Conservation (phyloP, 1,140 invertebrate species). For the Agrilus planipennis region DNA sequence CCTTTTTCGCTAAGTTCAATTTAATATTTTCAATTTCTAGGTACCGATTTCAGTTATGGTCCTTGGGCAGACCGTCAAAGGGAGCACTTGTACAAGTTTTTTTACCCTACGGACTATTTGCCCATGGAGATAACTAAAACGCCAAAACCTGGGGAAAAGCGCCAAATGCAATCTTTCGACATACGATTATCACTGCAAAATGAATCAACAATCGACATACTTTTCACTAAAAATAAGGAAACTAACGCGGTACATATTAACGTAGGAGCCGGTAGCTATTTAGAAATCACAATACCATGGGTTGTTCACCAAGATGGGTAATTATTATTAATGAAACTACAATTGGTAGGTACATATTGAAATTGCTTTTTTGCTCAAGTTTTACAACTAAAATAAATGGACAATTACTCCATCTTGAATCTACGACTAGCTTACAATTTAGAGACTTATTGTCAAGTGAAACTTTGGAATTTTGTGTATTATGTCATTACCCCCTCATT, state of each 20-base stretch:
- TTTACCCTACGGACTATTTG: conserved; percentile 85
- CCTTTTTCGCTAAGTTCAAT: too few species aligned
- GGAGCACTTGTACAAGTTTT: conserved; percentile 91
- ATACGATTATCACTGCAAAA: conserved; percentile 80
- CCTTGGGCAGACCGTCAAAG: conserved; percentile 96
- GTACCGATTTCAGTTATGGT: conserved; percentile 93
- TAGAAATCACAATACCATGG: conserved; percentile 94
- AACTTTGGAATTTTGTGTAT: conserved; percentile 83
- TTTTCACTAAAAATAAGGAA: conserved; percentile 94
- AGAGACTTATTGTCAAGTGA: conserved; percentile 86
- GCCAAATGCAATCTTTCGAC: conserved; percentile 85
- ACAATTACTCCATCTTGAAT: conserved; percentile 84
- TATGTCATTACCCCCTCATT: conserved; percentile 74
- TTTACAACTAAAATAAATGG: conserved; percentile 86
- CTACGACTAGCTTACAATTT: conserved; percentile 87
- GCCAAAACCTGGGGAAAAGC: conserved; percentile 72
- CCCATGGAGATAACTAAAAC: conserved; percentile 61
- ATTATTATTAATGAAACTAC: too few species aligned
- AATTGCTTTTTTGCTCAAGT: too few species aligned
- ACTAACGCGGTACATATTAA: conserved; percentile 94
- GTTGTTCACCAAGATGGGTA: conserved; percentile 67
- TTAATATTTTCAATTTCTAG: conserved; percentile 10
- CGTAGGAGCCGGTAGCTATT: conserved; percentile 82
- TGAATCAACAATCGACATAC: conserved; percentile 87
- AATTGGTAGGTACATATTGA: too few species aligned